A percentile compares a stretch with the other conserved stretches of the same genome.
These are phyloP conservation scores for Leuciscus waleckii DNA, from an alignment of 2,797 vertebrate genomes.

Conservation along the genomic window DNA sequence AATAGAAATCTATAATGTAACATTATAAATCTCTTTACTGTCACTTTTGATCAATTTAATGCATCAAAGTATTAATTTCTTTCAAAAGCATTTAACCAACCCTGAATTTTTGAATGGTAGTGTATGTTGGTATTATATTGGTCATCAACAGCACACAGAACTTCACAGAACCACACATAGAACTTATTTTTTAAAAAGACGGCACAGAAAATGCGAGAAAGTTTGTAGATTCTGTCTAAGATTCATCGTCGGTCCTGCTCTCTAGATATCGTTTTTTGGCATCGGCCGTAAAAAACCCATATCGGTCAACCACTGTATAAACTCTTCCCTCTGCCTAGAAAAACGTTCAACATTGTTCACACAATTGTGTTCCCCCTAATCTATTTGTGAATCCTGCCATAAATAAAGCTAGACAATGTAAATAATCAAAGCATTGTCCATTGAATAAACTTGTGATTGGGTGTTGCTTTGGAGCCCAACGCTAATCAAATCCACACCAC, in stretches of 20 bases:
- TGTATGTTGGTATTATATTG: not conserved
- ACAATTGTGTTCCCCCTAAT: constrained; percentile 36
- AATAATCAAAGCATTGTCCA: constrained; percentile 40
- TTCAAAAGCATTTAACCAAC: not conserved
- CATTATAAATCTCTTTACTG: not conserved
- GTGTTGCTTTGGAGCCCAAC: constrained; percentile 8
- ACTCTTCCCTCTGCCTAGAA: not conserved
- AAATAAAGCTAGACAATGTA: constrained; percentile 27
- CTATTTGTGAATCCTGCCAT: constrained; percentile 25
- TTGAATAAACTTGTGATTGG: constrained; percentile 1
- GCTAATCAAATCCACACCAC: constrained; percentile 24
- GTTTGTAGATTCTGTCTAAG: not conserved
- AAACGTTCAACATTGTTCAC: constrained; percentile 16
- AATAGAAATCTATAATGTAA: not conserved
- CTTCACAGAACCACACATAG: not conserved
- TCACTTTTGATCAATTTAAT: not conserved
- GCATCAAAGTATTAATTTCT: not conserved
- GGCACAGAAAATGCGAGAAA: not conserved
- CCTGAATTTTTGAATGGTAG: not conserved
- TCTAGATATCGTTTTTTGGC: not conserved
- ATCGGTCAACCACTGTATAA: constrained; percentile 1
- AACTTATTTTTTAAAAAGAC: not conserved
- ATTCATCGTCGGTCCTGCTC: not conserved
- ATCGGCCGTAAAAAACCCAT: not conserved
- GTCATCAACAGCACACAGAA: not conserved